These are phyloP conservation scores for Etia nguti DNA, from an alignment of 2,113 vertebrate genomes.

Conservation along the genomic window DNA sequence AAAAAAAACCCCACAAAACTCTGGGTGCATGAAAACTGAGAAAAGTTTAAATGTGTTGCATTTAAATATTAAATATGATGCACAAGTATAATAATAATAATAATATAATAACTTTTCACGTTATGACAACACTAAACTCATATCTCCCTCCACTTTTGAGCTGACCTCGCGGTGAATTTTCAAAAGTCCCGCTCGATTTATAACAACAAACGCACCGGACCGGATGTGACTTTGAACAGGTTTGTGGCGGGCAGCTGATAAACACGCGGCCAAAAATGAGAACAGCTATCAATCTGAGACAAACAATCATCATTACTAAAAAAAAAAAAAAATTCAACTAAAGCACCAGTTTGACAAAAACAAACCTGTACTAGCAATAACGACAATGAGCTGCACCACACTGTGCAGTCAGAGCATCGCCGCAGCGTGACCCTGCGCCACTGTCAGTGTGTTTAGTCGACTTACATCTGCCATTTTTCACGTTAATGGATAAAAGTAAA, in stretches of 20 bases:
- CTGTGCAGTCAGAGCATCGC: background rate
- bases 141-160: constrained; percentile 59
- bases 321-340: background rate
- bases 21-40: background rate
- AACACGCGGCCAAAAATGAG: background rate
- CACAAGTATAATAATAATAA: background rate
- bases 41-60: background rate
- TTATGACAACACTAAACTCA: background rate
- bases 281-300: fast-evolving
- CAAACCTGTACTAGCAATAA: background rate
- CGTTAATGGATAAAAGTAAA: background rate
- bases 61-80: background rate
- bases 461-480: background rate
- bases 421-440: background rate
- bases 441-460: background rate
- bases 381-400: background rate
- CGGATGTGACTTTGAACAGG: background rate
- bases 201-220: constrained; percentile 19
- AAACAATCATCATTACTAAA: fast-evolving
- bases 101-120: background rate
- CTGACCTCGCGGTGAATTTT: constrained; percentile 54
- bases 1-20: background rate
- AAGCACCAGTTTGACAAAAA: background rate
- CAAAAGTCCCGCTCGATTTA: constrained; percentile 76
- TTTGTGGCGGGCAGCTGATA: constrained; percentile 21